Conservation (phyloP, 2,888 invertebrate species). For the Oasisia sp. region DNA sequence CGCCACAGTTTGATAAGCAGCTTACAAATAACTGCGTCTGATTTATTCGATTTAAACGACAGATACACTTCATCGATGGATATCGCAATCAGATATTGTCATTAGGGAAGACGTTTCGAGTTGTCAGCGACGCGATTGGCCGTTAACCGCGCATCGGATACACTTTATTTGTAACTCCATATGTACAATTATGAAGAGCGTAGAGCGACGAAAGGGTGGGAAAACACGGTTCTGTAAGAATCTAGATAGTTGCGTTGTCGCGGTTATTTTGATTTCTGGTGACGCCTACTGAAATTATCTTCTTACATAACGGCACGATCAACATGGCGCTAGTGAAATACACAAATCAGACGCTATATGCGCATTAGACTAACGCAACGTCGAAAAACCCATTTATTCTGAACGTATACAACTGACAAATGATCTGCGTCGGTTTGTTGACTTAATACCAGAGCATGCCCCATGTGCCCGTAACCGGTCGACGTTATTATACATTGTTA, state of each 20-base stretch:
- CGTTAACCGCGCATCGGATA: not conserved
- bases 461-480: no score
- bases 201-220: not conserved
- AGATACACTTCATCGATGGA: not conserved
- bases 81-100: slow-evolving; percentile 6
- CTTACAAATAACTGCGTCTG: slow-evolving; percentile 13
- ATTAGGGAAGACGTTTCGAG: not conserved
- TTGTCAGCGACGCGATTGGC: not conserved
- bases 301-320: no score
- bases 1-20: not conserved
- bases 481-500: no score
- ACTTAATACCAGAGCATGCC: no score
- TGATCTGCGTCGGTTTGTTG: no score
- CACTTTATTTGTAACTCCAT: no score
- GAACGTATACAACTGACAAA: no score
- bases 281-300: not conserved
- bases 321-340: no score
- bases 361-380: no score
- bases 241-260: not conserved
- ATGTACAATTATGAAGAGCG: not conserved
- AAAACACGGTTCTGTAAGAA: not conserved
- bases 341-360: no score
- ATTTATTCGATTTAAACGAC: not conserved
- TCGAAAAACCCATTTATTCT: no score
- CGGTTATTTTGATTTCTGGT: not conserved